A percentile compares a stretch with the other conserved stretches of the same genome.
Evolutionary conservation across 1,140 invertebrate genomes (phyloP).

Genomic region (Coenobita brevimanus): DNA sequence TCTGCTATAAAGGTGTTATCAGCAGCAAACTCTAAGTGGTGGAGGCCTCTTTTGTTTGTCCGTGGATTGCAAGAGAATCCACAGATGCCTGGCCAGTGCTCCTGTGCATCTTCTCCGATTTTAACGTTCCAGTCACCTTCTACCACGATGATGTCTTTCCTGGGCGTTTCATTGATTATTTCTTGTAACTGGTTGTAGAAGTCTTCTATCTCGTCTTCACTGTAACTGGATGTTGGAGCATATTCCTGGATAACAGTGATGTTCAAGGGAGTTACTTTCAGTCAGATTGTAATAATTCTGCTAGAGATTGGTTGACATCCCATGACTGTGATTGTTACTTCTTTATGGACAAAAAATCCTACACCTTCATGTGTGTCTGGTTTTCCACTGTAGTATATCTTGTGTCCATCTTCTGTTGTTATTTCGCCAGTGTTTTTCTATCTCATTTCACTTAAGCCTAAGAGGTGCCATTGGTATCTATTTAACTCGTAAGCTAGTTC

Average conservation of each 20-base stretch:
- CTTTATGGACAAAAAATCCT: not conserved
- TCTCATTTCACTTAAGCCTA: constrained; percentile 2
- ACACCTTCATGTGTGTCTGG: not conserved
- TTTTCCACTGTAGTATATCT: constrained; percentile 6
- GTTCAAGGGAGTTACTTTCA: not conserved
- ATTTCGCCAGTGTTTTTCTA: constrained; percentile 7
- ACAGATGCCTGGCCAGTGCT: not conserved
- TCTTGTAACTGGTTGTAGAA: constrained; percentile 12
- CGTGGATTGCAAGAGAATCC: not conserved
- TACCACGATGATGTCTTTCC: not conserved
- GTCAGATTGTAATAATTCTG: not conserved
- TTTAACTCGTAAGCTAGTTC: not conserved
- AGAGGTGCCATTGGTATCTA: constrained; percentile 3
- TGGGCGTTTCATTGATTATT: not conserved
- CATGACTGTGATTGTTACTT: not conserved
- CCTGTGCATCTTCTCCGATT: not conserved
- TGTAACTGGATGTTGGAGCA: not conserved
- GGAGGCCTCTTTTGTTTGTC: constrained; percentile 10
- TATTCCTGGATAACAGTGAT: not conserved
- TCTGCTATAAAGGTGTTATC: not conserved
- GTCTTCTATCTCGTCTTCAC: not conserved
- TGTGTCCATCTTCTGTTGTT: not conserved
- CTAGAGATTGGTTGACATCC: constrained; percentile 5
- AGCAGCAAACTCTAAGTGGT: constrained; percentile 7
- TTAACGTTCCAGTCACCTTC: constrained; percentile 4